Percentiles rank a stretch among this genome's conserved stretches.
phyloP scores from a whole-genome alignment of 2,797 vertebrate genomes.

The Eupleurogrammus muticus region DNA sequence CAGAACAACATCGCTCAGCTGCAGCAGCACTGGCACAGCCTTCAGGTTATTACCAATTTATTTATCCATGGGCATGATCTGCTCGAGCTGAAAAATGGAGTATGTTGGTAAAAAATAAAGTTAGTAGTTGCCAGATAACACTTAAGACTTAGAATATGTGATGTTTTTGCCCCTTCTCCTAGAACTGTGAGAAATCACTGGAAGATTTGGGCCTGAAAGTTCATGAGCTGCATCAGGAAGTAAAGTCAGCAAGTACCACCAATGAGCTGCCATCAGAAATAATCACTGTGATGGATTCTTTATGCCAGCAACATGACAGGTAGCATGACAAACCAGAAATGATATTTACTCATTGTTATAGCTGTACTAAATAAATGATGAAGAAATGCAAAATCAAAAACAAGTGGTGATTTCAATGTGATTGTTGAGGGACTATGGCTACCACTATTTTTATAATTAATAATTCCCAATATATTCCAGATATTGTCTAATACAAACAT shows the following conservation, averaged over 20 bases:
- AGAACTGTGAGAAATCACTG: slow-evolving; percentile 79
- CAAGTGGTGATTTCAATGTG: background rate
- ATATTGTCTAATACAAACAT: background rate
- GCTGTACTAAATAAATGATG: background rate
- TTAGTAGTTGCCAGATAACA: background rate
- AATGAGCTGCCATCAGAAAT: slow-evolving; percentile 74
- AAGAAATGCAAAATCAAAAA: background rate
- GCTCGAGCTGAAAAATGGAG: background rate
- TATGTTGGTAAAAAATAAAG: background rate
- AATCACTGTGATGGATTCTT: slow-evolving; percentile 55
- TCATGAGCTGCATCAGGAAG: slow-evolving; percentile 69
- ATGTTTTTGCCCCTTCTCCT: background rate
- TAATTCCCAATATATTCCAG: background rate
- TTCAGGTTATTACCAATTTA: slow-evolving; percentile 71
- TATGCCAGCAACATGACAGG: slow-evolving; percentile 82
- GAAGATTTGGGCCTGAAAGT: slow-evolving; percentile 71
- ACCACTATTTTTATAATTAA: background rate
- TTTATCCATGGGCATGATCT: background rate
- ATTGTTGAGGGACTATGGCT: background rate
- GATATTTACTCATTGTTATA: background rate
- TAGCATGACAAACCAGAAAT: slow-evolving; percentile 23
- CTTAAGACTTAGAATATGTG: background rate
- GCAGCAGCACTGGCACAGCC: slow-evolving; percentile 80
- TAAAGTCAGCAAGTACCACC: slow-evolving; percentile 34
- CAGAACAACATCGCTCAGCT: slow-evolving; percentile 75